Percentiles rank a stretch among this genome's conserved stretches.
phyloP scores from a whole-genome alignment of 1,140 invertebrate genomes.

The Aphelenchoides fujianensis region DNA sequence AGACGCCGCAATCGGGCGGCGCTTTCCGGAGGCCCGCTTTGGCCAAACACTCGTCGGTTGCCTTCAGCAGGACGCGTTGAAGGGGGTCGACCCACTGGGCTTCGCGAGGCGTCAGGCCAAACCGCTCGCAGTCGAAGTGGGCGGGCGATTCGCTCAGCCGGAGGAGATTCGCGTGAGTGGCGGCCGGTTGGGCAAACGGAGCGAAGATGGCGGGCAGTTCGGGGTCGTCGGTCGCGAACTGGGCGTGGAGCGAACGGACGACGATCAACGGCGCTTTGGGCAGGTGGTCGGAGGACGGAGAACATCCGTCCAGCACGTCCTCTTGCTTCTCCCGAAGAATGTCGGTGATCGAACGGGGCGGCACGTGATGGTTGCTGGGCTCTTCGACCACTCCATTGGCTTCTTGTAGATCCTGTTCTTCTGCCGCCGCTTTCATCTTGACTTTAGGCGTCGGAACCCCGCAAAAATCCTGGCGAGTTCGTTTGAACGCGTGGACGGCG shows the following conservation, averaged over 20 bases:
- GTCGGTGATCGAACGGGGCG: too few relatives aligned
- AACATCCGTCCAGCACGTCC: too few relatives aligned
- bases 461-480: background rate
- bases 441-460: background rate
- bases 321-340: too few relatives aligned
- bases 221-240: background rate
- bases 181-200: background rate
- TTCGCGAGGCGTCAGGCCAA: background rate
- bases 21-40: slow-evolving; percentile 44
- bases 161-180: background rate
- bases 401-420: background rate
- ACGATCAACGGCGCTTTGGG: background rate
- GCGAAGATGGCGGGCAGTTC: background rate
- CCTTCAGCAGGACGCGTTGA: slow-evolving; percentile 66
- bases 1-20: slow-evolving; percentile 54
- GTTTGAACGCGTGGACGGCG: background rate
- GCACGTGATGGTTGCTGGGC: too few relatives aligned
- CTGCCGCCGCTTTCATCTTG: background rate
- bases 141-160: background rate
- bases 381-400: background rate
- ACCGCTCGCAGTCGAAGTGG: background rate
- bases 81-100: slow-evolving; percentile 65
- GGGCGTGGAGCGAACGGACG: background rate
- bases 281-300: too few relatives aligned
- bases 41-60: slow-evolving; percentile 52